Evolutionary conservation across 2,797 vertebrate species (phyloP), one percentile per base, ranked within the genome.

Genomic region (Acanthurus lineatus): DNA sequence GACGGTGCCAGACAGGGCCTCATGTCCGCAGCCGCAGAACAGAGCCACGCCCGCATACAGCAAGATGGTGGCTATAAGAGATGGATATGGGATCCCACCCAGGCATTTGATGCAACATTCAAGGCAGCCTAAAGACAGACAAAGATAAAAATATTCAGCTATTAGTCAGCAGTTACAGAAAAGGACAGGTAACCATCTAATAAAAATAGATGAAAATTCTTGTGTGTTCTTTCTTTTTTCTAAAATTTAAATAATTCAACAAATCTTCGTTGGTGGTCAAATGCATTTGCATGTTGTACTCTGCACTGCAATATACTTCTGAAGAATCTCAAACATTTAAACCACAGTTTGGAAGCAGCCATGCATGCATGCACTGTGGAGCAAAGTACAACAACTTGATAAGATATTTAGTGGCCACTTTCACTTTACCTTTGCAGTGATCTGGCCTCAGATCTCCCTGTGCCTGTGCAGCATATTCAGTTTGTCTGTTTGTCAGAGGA

Each of bases 51-150:
- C 98, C 1, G 97, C 98, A 0, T 99, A 99, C 19, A 99, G 96
- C 91, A 99, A 92, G 93, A 99, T 98, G 86, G 98, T 99, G 69
- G 98, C 98, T 16, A 99, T 96, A 76, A 99, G 92, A 35, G 98
- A 99, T 0, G 98, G 98, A 1, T 99, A 99, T 1, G 98, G 98
- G 86, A 99, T 99, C 35, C 98, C 98, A 17, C 98, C 97, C 89
- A 99, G 94, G 90, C 98, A 99, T 95, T 99, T 99, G 92, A 99
- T 96, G 88, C 98, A 99, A 90, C 98, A 99, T 86, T 99, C 98
- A 0, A 98, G 97, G 90, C 98, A 99, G 86, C 98, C 98, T 99
- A 14, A 63, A 60, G 54, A 89, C 3, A 56, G 38, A 79, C 3
- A 76, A 8, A 38, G 1, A 42, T 0, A 59, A 15, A n/a, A 12